Base-by-base conservation (phyloP, 2,888 invertebrate genomes). In the Cryptocephalus moraei region DNA sequence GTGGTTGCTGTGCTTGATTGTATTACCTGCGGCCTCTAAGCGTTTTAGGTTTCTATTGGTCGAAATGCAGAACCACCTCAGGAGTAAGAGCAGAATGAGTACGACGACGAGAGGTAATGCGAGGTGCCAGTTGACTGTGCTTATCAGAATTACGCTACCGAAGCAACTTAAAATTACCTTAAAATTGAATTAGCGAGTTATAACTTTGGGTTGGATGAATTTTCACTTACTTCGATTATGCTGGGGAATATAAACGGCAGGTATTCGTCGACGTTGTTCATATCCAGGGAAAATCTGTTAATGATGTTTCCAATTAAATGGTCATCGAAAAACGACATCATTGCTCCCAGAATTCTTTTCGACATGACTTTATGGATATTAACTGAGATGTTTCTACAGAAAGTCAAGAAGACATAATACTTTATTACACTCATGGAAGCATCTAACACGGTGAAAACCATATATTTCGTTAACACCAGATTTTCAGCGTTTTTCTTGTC, bases 131-230 rank as follows among this genome's bases (percentile, higher is more conserved):
- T 49, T 56, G 8, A 60, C 58, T 45, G 61, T 49, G 41, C 60
- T 59, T 32, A 60, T 61, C 13, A 58, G 44, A 33, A 62, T 45
- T n/a, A 46, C 6, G 62, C 61, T 44, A 58, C 62, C 32, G 59
- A 49, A n/a, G 58, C 57, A 13, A 60, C 52, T 41, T 55, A 62
- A n/a, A 58, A 39, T 14, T 54, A 56, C 42, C 48, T 48, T 32
- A 13, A 48, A 48, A 50, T 9, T 22, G 6, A 22, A 22, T 22
- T 22, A 44, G 32, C 4, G 6, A 36, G 36, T 36, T 36, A 12
- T 4, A 22, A 6, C 2, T 2, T 22, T 22, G 22, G 3, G 22
- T 6, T 22, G 2, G 22, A 4, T 22, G 6, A 22, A 6, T 22
- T 22, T 6, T 22, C 6, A 48, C 56, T 52, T 47, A 57, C 57